phyloP scores from a whole-genome alignment of 2,797 vertebrate species.

The Crocidura indochinensis region DNA sequence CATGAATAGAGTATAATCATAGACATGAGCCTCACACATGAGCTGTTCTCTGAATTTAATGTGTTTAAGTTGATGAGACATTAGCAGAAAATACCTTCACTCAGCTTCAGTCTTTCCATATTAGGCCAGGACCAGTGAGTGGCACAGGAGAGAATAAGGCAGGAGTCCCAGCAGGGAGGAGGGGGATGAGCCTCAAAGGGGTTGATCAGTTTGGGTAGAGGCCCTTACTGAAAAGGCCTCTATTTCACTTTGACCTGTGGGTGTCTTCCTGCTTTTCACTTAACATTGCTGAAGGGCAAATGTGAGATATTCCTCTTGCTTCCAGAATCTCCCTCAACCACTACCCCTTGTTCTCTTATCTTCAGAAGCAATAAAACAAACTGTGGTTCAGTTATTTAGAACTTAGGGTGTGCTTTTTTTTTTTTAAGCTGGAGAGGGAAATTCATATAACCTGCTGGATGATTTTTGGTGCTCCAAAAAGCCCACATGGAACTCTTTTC shows the following conservation, averaged over 20 bases:
- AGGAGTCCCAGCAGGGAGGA: neutral
- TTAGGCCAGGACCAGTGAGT: neutral
- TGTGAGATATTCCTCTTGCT: constrained; percentile 16
- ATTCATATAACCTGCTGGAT: constrained; percentile 20
- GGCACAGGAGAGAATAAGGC: neutral
- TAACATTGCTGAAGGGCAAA: constrained; percentile 22
- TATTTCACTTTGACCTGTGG: constrained; percentile 37
- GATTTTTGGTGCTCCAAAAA: constrained; percentile 63
- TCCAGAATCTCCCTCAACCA: neutral
- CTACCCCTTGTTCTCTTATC: neutral
- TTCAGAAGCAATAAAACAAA: constrained; percentile 74
- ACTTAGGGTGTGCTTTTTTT: constrained; percentile 53
- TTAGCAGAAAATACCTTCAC: neutral
- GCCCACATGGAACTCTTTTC: neutral
- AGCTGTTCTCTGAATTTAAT: neutral
- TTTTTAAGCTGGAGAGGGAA: constrained; percentile 23
- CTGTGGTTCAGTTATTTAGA: constrained; percentile 63
- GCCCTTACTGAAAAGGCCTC: neutral
- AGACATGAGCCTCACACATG: neutral
- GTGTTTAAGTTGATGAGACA: neutral
- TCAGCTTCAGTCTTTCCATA: neutral
- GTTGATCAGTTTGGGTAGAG: neutral
- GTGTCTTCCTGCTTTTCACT: neutral
- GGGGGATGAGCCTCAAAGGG: neutral
- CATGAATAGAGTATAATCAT: neutral